Conservation (phyloP, 92 coral and sea anemone species). For the Actinernus sp. region DNA sequence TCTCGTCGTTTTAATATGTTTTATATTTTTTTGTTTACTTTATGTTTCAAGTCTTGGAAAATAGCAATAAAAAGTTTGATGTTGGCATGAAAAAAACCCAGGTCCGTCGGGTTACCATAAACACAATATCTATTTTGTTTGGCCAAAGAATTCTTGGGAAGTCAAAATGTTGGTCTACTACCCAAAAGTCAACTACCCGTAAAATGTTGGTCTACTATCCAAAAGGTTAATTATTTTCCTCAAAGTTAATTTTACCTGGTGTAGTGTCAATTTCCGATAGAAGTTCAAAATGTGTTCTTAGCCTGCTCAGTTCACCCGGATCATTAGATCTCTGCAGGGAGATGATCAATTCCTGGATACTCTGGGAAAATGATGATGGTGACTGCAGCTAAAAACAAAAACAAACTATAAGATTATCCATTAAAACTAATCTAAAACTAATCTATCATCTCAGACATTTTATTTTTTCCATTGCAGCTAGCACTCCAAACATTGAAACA, state of each 20-base stretch:
- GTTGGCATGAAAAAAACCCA: too few relatives aligned
- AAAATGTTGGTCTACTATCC: too few relatives aligned
- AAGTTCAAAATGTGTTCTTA: slow-evolving; percentile 88
- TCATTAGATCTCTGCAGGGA: slow-evolving; percentile 95
- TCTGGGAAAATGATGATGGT: slow-evolving; percentile 94
- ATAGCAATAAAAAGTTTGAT: too few relatives aligned
- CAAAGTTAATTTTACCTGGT: slow-evolving; percentile 73
- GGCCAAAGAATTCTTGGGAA: too few relatives aligned
- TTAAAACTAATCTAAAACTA: not conserved
- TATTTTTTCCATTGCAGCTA: not conserved
- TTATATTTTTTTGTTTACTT: too few relatives aligned
- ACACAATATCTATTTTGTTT: too few relatives aligned
- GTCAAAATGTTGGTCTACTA: too few relatives aligned
- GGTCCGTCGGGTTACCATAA: too few relatives aligned
- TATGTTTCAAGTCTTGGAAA: too few relatives aligned
- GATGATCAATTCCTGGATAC: slow-evolving; percentile 93
- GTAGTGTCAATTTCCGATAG: slow-evolving; percentile 93
- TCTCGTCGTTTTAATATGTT: too few relatives aligned
- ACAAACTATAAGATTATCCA: not conserved
- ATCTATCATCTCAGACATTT: not conserved
- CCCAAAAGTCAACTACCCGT: too few relatives aligned
- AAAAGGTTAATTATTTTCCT: not conserved
- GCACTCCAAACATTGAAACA: too few relatives aligned
- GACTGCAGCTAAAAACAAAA: slow-evolving; percentile 82
- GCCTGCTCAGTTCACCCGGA: slow-evolving; percentile 91